Evolutionary conservation across 2,888 invertebrate species (phyloP), one percentile per base, ranked within the genome.

Genomic region (Hirtodrosophila histrioides): DNA sequence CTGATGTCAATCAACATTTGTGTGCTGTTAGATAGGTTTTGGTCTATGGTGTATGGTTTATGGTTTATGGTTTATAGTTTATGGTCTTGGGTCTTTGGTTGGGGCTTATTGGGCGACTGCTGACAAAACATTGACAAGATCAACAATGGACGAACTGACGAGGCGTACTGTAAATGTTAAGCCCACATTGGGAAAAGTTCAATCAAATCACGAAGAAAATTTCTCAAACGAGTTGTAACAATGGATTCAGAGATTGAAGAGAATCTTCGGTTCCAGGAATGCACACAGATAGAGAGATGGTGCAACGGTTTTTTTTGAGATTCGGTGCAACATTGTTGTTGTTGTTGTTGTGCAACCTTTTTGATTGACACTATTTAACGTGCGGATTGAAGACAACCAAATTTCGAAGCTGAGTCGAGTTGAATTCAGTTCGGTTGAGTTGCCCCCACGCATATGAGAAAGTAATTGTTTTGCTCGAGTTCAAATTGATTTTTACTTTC

Each of bases 401-500:
- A 78, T 81, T 66, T 65, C 11, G 12, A 7, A 35, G 17, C 17
- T 12, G 11, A 31, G n/a, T 12, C 10, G 17, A 39, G 12, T 17
- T 17, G 49, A 45, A 40, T 9, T 12, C 23, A 49, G 41, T 17
- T 35, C n/a, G n/a, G 6, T 39, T 12, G 23, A 37, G 29, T 17
- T 17, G 17, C 17, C 17, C 72, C 72, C 72, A 75, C 71, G 75
- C 72, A 69, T 36, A 75, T 80, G 75, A 66, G 85, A 87, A 85
- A 78, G 79, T 82, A 87, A 83, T 83, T 87, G 87, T 83, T 81
- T 76, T 81, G 82, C 87, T 73, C 73, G 85, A 87, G 58, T 85
- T 81, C 55, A 78, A 83, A 87, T 87, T 83, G 82, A 83, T 87
- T 83, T 82, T 85, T 81, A 81, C 85, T 82, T 86, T 84, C 79